Base-by-base conservation (phyloP, 2,888 invertebrate genomes). In the Drosophila neutralis region DNA sequence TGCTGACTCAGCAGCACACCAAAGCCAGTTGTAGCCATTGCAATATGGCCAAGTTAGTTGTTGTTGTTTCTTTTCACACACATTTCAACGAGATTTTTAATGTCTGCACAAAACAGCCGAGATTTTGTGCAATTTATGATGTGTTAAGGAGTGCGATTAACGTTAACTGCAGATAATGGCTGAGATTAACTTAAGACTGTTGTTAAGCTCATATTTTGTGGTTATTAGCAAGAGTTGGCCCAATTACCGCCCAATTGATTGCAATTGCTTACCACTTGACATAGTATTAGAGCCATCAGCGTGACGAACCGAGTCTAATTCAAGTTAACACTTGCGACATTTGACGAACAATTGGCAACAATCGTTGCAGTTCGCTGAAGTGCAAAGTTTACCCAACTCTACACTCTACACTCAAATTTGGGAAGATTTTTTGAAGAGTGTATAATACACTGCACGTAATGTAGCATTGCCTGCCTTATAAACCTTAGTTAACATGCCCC, bases 1-100 rank as follows among this genome's bases (percentile, higher is more conserved):
- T 24, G 15, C 33, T 76, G 75, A 76, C n/a, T 76, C 75, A 77
- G 29, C 54, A 2, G 38, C 38, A 18, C 45, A 21, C 45, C 24
- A n/a, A 13, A 38, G n/a, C 31, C 13, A 65, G 42, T 76, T 59
- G 54, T 24, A 51, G 24, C 49, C 18, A 52, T 58, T 35, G 45
- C 27, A 35, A 38, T 56, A 60, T 33, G 53, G 60, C 27, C 59
- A 27, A 52, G 60, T 24, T 65, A 13, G 7, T 18, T 38, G 7
- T 1, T 38, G 13, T 53, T 49, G n/a, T 33, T 2, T 8, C 27
- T 40, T 45, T 57, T 48, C 57, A 52, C 66, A 60, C 61, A 38
- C 21, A 70, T 51, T 65, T 58, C 18, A 38, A 27, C 15, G 10
- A 49, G 31, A 51, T 56, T n/a, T 33, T 48, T 10, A 29, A 13